phyloP scores from a whole-genome alignment of 2,797 vertebrate species.

The Aotus griseimembra region DNA sequence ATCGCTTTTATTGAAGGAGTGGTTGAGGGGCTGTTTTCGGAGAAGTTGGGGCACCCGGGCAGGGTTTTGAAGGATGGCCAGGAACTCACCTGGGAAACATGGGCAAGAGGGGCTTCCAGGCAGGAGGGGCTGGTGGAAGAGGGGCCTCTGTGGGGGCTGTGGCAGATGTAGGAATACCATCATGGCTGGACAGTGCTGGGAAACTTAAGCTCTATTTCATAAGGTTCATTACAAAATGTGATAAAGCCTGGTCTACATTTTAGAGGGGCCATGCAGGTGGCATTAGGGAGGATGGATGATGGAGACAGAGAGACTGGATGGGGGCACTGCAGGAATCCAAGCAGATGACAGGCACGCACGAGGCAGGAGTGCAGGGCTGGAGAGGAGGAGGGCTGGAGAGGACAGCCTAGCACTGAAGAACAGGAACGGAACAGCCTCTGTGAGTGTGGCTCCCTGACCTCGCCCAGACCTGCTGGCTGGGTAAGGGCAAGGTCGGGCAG shows the following conservation, averaged over 20 bases:
- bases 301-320: too few species aligned
- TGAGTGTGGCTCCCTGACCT: not conserved
- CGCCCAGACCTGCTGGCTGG: not conserved
- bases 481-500: accelerated
- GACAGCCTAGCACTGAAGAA: too few species aligned
- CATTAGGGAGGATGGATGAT: not conserved
- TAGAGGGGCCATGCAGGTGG: too few species aligned
- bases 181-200: accelerated
- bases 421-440: accelerated
- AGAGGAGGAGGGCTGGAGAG: not conserved
- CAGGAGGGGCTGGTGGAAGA: not conserved
- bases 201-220: not conserved
- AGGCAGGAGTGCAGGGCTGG: accelerated
- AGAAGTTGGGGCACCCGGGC: accelerated
- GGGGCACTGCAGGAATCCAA: too few species aligned
- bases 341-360: not conserved
- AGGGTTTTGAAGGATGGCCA: not conserved
- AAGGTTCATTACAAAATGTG: not conserved
- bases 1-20: accelerated
- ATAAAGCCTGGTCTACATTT: not conserved
- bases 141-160: not conserved
- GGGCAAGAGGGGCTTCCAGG: too few species aligned
- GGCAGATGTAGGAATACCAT: accelerated
- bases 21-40: accelerated
- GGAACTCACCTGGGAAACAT: not conserved